Percentiles rank a stretch among this genome's conserved stretches.
These are phyloP conservation scores for Oxyruncus cristatus DNA, from an alignment of 2,113 vertebrate genomes.

Conservation along the genomic window DNA sequence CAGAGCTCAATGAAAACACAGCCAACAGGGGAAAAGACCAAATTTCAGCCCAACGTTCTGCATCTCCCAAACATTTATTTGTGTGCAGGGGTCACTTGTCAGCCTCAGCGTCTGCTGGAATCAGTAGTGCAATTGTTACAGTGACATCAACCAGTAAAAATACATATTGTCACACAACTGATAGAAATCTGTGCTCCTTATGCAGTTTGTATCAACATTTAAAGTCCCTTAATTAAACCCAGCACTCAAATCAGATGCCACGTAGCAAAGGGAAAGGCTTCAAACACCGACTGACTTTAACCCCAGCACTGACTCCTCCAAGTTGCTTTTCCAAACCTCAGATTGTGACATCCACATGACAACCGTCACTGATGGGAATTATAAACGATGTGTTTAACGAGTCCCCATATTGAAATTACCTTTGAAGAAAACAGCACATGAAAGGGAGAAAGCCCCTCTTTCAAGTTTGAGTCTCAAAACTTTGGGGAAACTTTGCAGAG, in stretches of 20 bases:
- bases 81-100: slow-evolving; percentile 20
- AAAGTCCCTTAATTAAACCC: neutral
- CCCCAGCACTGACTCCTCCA: neutral
- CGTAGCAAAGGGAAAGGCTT: neutral
- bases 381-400: neutral
- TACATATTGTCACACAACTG: neutral
- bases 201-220: neutral
- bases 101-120: neutral
- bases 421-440: neutral
- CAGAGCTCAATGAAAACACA: slow-evolving; percentile 34
- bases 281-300: neutral
- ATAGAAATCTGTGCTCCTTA: neutral
- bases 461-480: neutral
- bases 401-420: neutral
- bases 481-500: neutral
- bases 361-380: neutral
- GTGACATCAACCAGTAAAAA: neutral
- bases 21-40: neutral
- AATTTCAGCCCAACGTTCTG: slow-evolving; percentile 25
- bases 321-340: neutral
- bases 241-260: neutral
- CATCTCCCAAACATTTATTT: slow-evolving; percentile 49
- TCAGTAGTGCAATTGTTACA: neutral
- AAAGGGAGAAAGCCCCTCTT: neutral
- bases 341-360: rapidly evolving